Evolutionary conservation across 2,888 invertebrate species (phyloP), one percentile per base, ranked within the genome.

Genomic region (Vanessa cardui): DNA sequence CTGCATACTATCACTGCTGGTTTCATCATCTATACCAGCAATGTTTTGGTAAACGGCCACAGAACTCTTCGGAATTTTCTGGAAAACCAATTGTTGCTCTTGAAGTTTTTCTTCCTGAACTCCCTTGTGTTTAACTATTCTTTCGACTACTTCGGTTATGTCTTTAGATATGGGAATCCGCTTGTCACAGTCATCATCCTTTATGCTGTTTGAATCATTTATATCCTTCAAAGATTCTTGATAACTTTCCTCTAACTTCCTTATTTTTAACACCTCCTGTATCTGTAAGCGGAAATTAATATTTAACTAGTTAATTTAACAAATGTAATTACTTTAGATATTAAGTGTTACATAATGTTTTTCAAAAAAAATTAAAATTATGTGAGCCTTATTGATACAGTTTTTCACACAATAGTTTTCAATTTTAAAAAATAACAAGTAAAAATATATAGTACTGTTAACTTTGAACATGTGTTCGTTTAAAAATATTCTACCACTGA

Each of bases 31-130:
- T 68, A 95, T 80, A 65, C 77, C 65, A 73, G 74, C 78, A 68
- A 95, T 78, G 68, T 94, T 95, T 86, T 96, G 96, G 82, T 95
- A 96, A 0, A 95, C 94, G 33, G 95, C 96, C 47, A 92, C 92
- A 58, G 91, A 86, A 75, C 93, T 94, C 47, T 93, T 94, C 9
- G 94, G 94, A 71, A 96, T 94, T 66, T 88, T 85, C 77, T 95
- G 93, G 50, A 95, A 81, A 39, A 85, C 79, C 31, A 93, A 76
- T 71, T 86, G 82, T 66, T 80, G 78, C 9, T 83, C 80, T 21
- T 85, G 82, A 72, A 65, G 33, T 18, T 73, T 76, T 46, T 68
- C 73, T 39, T 79, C 72, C 47, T 72, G 39, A 33, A 80, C 73
- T 46, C 85, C 86, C 76, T 85, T 90, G 20, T 79, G 85, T 72